Evolutionary conservation across 2,888 invertebrate species (phyloP), one percentile per base, ranked within the genome.

Genomic region (Sacculina carcini): DNA sequence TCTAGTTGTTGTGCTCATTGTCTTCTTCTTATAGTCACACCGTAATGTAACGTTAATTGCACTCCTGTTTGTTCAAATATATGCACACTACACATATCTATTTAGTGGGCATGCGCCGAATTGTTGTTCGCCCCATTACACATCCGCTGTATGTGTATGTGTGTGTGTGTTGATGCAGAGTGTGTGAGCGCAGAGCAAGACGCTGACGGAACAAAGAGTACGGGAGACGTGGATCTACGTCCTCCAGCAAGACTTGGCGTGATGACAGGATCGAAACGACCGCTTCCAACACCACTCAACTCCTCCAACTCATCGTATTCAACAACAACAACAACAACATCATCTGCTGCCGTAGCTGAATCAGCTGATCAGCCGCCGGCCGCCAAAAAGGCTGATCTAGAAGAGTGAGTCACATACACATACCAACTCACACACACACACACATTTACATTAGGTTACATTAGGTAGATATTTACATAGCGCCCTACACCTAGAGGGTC

Each of bases 181-280:
- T n/a, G n/a, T n/a, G n/a, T n/a, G n/a, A n/a, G n/a, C n/a, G n/a
- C n/a, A n/a, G n/a, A n/a, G n/a, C n/a, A n/a, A n/a, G n/a, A n/a
- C 53, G 51, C 3, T 48, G 53, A 48, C 48, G 48, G 5, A 36
- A 21, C 23, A 12, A 32, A 26, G 53, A 53, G 16, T 14, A n/a
- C 7, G 5, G 39, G 9, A 21, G 32, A 9, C 32, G 31, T n/a
- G 6, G 23, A 5, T 5, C 48, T 2, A 38, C 29, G 16, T 4
- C 28, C 36, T 19, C 16, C 9, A 19, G 29, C 12, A 36, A 50
- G 36, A 29, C n/a, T n/a, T n/a, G n/a, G n/a, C n/a, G n/a, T n/a
- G n/a, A n/a, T n/a, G n/a, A n/a, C n/a, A n/a, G n/a, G n/a, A n/a
- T n/a, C n/a, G n/a, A n/a, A n/a, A n/a, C n/a, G n/a, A n/a, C 51